Evolutionary conservation across 2,888 invertebrate genomes (phyloP), one percentile per base, ranked within the genome.

Genomic region (Pelosia muscerda): DNA sequence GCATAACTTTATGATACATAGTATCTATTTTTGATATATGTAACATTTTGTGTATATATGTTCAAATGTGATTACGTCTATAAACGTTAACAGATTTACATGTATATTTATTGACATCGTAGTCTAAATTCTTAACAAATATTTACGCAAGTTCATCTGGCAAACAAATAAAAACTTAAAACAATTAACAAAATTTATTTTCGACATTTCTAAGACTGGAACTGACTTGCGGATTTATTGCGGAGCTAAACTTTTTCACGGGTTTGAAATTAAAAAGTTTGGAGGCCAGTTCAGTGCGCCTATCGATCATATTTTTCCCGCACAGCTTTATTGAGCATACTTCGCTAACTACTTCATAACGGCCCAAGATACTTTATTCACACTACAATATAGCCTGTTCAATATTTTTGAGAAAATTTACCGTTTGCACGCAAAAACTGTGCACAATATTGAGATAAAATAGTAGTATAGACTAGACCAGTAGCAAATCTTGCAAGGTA

Each of bases 161-260:
- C 34, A 25, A 63, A 55, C 34, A 34, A 55, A 55, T 55, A 63
- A 49, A 60, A 63, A 63, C 38, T 38, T 63, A 56, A 26, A 11
- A 54, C 10, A 54, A 54, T 63, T 31, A 63, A 54, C 22, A 63
- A n/a, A 34, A 23, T 26, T 56, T 63, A 57, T 57, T 55, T 38
- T 25, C 38, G 38, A 38, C 23, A 19, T 59, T 23, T 59, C 59
- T 49, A 54, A 63, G 42, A 49, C 23, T 58, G 63, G 63, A 58
- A 31, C 26, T 67, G 25, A 57, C 58, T 53, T 28, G n/a, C 59
- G 59, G 64, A 69, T 69, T 62, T 66, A 67, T 64, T 23, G 25
- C 66, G 10, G 49, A 34, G 49, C 64, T 63, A 53, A 60, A 58
- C 55, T 63, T 71, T 57, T 31, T 60, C 57, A 38, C 59, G n/a